Evolutionary conservation across 2,113 vertebrate species (phyloP).

Genomic region (Loxodonta africana): DNA sequence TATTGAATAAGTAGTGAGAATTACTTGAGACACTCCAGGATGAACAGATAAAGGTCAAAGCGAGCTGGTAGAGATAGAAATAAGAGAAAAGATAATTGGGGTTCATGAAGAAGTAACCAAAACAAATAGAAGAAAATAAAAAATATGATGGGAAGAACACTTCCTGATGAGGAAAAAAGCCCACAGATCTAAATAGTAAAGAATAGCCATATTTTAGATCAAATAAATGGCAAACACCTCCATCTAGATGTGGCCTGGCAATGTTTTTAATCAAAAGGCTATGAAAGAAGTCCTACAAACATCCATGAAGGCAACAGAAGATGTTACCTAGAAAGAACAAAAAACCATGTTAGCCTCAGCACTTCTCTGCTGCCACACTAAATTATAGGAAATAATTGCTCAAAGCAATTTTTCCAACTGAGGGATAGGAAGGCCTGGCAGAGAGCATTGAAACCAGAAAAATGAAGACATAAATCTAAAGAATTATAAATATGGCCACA

Average conservation of each 20-base stretch:
- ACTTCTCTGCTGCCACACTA: conserved; percentile 5
- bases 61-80: background rate
- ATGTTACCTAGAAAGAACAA: conserved; percentile 22
- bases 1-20: background rate
- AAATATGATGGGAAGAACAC: background rate
- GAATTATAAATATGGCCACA: background rate
- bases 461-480: background rate
- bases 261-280: background rate
- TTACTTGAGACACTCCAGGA: background rate
- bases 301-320: conserved; percentile 24
- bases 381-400: conserved; percentile 13
- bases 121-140: conserved; percentile 8
- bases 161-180: background rate
- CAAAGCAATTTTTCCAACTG: background rate
- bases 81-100: background rate
- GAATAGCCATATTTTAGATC: background rate
- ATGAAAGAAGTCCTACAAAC: background rate
- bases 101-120: background rate
- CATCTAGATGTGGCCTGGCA: background rate
- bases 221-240: conserved; percentile 3
- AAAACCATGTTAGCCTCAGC: background rate
- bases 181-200: background rate
- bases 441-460: background rate
- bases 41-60: conserved; percentile 3
- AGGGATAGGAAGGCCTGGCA: background rate